Evolutionary conservation across 2,113 vertebrate species (phyloP).

Genomic region (Mixornis gularis): DNA sequence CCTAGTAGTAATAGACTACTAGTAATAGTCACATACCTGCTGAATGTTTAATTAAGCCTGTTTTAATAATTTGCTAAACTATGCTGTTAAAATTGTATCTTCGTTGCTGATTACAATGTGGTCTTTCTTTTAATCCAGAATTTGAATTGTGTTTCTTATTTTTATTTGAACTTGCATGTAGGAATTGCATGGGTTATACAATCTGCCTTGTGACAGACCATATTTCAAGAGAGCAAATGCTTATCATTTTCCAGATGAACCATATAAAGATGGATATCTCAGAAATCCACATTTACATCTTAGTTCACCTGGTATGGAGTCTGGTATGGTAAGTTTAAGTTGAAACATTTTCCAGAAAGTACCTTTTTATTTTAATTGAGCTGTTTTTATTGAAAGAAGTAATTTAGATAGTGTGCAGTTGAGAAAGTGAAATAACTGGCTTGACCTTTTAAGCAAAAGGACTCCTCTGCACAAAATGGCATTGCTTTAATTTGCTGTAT

Average conservation of each 20-base stretch:
- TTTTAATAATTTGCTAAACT: not conserved
- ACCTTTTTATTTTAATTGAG: not conserved
- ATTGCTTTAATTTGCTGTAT: not conserved
- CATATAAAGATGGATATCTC: constrained; percentile 88
- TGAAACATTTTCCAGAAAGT: not conserved
- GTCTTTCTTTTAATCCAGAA: not conserved
- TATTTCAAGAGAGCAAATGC: constrained; percentile 87
- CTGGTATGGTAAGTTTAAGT: constrained; percentile 75
- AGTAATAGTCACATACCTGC: not conserved
- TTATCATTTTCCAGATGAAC: constrained; percentile 87
- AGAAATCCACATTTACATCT: constrained; percentile 85
- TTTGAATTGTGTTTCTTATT: not conserved
- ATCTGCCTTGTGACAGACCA: constrained; percentile 81
- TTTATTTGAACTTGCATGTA: constrained; percentile 50
- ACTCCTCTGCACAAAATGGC: not conserved
- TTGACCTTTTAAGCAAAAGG: not conserved
- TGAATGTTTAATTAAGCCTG: not conserved
- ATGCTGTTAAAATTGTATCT: not conserved
- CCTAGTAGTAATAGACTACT: not conserved
- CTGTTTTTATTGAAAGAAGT: not conserved
- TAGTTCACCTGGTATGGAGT: constrained; percentile 75
- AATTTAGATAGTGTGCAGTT: not conserved
- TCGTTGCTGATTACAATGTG: not conserved
- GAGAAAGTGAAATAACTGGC: not conserved
- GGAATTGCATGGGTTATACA: constrained; percentile 84